A percentile compares a stretch with the other conserved stretches of the same genome.
phyloP scores from a whole-genome alignment of 2,113 vertebrate genomes.

The Hymenochirus boettgeri region DNA sequence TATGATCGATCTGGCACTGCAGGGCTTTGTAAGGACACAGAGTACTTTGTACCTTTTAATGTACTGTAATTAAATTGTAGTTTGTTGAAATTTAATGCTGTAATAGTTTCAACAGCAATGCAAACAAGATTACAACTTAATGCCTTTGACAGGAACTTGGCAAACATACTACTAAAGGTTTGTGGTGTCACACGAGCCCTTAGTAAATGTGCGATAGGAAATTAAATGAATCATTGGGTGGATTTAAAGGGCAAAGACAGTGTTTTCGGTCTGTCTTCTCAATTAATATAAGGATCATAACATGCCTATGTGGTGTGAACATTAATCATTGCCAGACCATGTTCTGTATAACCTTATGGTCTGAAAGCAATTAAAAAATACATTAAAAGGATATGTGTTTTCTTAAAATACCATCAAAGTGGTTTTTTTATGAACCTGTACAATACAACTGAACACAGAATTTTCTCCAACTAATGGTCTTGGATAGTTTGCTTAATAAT shows the following conservation, averaged over 20 bases:
- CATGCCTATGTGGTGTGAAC: slow-evolving; percentile 32
- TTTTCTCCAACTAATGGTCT: too few relatives aligned
- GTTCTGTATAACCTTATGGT: slow-evolving; percentile 38
- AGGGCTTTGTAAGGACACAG: background rate
- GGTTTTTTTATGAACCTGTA: too few relatives aligned
- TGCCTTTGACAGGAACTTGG: background rate
- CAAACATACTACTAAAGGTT: background rate
- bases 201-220: slow-evolving; percentile 26
- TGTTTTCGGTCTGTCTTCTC: background rate
- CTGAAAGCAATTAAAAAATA: too few relatives aligned
- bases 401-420: too few relatives aligned
- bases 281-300: background rate
- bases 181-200: slow-evolving; percentile 2
- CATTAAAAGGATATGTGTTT: too few relatives aligned
- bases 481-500: too few relatives aligned
- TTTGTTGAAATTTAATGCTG: slow-evolving; percentile 6
- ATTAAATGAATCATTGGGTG: slow-evolving; percentile 30
- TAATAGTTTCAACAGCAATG: slow-evolving; percentile 12
- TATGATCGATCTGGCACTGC: background rate
- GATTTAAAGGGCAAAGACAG: slow-evolving; percentile 29
- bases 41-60: background rate
- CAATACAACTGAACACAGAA: too few relatives aligned
- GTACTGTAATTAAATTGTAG: background rate
- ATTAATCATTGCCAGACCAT: slow-evolving; percentile 24
- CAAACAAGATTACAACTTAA: background rate